Percentiles rank a stretch among this genome's conserved stretches.
These are phyloP conservation scores for Muscicapa adusta DNA, from an alignment of 2,113 vertebrate species.

Conservation along the genomic window DNA sequence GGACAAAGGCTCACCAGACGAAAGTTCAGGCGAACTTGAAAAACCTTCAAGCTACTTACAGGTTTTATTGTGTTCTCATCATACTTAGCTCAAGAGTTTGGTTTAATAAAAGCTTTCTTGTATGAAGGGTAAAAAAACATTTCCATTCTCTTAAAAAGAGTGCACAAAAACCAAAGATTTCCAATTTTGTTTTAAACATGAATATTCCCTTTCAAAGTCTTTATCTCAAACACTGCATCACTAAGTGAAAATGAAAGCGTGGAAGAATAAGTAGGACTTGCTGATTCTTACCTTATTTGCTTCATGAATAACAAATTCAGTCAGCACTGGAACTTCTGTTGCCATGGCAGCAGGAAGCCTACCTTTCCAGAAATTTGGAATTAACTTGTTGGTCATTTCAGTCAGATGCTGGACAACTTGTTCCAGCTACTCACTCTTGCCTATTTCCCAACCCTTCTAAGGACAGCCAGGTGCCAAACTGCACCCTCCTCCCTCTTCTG, in stretches of 20 bases:
- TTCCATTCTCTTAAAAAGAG: background rate
- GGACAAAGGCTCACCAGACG: background rate
- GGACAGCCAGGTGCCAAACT: background rate
- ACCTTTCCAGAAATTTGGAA: background rate
- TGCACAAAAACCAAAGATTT: background rate
- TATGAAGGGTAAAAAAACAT: background rate
- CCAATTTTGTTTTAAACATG: background rate
- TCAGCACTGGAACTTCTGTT: background rate
- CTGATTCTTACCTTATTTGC: background rate
- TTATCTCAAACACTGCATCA: background rate
- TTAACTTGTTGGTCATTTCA: background rate
- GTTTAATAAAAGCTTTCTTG: background rate
- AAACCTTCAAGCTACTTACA: conserved; percentile 5
- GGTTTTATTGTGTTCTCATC: conserved; percentile 3
- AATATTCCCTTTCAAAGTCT: background rate
- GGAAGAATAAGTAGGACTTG: background rate
- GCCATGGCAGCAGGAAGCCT: background rate
- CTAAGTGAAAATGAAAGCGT: background rate
- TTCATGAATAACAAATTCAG: background rate
- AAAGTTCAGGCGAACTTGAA: background rate
- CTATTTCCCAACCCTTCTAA: background rate
- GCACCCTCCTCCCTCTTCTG: background rate
- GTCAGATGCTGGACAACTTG: background rate
- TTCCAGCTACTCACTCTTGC: background rate
- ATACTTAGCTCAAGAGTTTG: background rate